Evolutionary conservation across 2,113 vertebrate species (phyloP), one percentile per base, ranked within the genome.

Genomic region (Notothenia rossii): DNA sequence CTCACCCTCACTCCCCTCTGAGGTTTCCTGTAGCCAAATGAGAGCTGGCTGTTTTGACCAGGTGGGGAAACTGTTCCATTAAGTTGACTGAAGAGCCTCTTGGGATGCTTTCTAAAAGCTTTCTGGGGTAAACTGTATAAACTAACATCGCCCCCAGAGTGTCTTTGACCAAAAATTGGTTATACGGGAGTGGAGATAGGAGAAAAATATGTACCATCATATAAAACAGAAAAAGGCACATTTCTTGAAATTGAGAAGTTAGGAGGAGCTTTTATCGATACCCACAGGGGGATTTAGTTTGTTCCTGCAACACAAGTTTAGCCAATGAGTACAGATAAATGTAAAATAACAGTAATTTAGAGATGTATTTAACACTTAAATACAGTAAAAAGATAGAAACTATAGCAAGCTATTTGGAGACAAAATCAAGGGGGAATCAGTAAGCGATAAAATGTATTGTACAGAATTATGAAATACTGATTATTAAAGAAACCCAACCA

Each of bases 61-160:
- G 29, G 29, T 82, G 48, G 68, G 78, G 59, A 68, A 77, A 65
- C 66, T 54, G 54, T 51, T 72, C 69, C 64, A 75, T 85, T 72
- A 69, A 56, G 36, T 18, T 81, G 60, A 71, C 56, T 82, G 54
- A 85, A 66, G 46, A 81, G 69, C 60, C 72, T 71, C 8, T 40
- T 8, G 65, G 72, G 84, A 61, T 76, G 59, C 65, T 85, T 33
- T 67, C 40, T 53, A 63, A 82, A 87, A 82, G 72, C 60, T 40
- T 22, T 60, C 66, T 46, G 20, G 51, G 43, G 59, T 9, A 49
- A 77, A 72, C 14, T 68, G 33, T n/a, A 50, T 60, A 60, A 58
- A 76, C 61, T 72, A 62, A 40, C 11, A 29, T 80, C 20, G 54
- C 49, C 61, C 71, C 20, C 40, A 53, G 77, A 70, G 51, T 49